Evolutionary conservation across 2,113 vertebrate genomes (phyloP).

Genomic region (Vombatus ursinus): DNA sequence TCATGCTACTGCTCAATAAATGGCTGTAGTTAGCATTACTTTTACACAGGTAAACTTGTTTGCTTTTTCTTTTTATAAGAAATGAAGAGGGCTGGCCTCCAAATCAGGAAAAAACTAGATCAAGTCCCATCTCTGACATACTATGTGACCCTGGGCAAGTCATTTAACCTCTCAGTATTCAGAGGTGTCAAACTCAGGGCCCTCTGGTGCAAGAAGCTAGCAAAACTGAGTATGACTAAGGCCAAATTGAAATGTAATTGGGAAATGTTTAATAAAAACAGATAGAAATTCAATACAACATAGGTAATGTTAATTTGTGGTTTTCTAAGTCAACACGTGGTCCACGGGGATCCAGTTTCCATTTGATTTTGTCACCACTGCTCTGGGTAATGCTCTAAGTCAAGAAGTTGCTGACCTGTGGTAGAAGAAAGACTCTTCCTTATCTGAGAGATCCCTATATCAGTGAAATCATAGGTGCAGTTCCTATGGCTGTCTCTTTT

Average conservation of each 20-base stretch:
- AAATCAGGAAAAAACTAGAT: not conserved
- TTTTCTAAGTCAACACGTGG: not conserved
- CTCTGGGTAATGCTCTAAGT: not conserved
- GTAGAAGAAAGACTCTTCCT: not conserved
- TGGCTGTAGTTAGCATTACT: not conserved
- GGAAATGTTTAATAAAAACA: not conserved
- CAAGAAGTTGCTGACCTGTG: not conserved
- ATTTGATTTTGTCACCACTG: not conserved
- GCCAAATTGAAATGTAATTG: not conserved
- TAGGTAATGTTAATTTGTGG: not conserved
- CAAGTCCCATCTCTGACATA: not conserved
- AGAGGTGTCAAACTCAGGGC: no score
- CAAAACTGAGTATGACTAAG: not conserved
- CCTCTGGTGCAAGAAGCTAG: not conserved
- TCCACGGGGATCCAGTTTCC: not conserved
- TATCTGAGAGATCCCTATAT: not conserved
- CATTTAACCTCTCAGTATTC: not conserved
- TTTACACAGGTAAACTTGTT: not conserved
- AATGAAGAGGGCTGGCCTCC: not conserved
- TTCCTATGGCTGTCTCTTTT: not conserved
- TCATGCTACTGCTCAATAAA: not conserved
- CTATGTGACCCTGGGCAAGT: not conserved
- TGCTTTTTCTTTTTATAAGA: not conserved
- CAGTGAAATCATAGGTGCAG: not conserved
- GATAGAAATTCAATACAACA: not conserved